These are phyloP conservation scores for Aphrophora alni DNA, from an alignment of 2,888 invertebrate genomes.

Conservation along the genomic window DNA sequence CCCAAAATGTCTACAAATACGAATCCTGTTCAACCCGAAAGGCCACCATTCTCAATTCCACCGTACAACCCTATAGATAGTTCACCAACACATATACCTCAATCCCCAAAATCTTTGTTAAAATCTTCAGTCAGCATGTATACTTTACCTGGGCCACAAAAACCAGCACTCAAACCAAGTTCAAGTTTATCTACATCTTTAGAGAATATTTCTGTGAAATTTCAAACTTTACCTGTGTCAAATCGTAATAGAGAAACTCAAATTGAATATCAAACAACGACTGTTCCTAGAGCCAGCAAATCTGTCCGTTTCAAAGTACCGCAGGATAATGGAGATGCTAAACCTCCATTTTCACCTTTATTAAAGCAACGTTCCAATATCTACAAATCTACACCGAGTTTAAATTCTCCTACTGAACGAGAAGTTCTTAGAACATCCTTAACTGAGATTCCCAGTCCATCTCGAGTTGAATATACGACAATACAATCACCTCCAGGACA, in stretches of 20 bases:
- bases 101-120: not conserved
- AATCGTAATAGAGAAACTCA: not conserved
- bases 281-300: conserved; percentile 21
- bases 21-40: too few species aligned
- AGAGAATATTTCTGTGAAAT: not conserved
- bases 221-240: not conserved
- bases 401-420: conserved; percentile 15
- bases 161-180: not conserved
- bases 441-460: conserved; percentile 35
- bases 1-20: not conserved
- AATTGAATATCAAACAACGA: not conserved
- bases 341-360: not conserved
- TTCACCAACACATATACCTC: not conserved
- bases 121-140: not conserved
- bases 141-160: not conserved
- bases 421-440: conserved; percentile 31
- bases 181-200: not conserved
- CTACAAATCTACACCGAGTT: conserved; percentile 20
- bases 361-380: not conserved
- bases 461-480: conserved; percentile 35
- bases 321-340: conserved; percentile 11
- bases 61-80: not conserved
- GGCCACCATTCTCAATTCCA: not conserved
- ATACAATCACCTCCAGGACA: conserved; percentile 22
- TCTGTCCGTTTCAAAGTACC: conserved; percentile 30